Percentiles rank a stretch among this genome's conserved stretches.
These are phyloP conservation scores for Chunga burmeisteri DNA, from an alignment of 2,113 vertebrate genomes.

Conservation along the genomic window DNA sequence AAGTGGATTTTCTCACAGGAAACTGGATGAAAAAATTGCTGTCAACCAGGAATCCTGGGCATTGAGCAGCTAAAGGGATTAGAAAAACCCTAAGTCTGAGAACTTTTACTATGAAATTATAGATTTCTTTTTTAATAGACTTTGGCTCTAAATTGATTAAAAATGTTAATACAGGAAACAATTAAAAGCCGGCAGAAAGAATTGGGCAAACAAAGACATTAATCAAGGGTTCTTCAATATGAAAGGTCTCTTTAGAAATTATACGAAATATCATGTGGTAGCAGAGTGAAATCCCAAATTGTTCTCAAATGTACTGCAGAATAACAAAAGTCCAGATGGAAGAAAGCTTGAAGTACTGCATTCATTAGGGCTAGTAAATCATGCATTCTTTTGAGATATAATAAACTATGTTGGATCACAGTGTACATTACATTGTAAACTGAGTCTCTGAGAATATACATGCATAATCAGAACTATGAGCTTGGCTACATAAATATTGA, in stretches of 20 bases:
- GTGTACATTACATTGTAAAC: conserved; percentile 27
- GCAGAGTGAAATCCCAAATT: conserved; percentile 12
- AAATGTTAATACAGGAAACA: conserved; percentile 51
- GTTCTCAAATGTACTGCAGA: conserved; percentile 21
- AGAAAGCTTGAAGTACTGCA: conserved; percentile 28
- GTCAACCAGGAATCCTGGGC: conserved; percentile 27
- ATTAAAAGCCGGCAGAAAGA: conserved; percentile 36
- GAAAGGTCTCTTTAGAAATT: conserved; percentile 43
- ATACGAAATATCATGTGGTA: background rate
- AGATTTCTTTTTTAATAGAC: conserved; percentile 49
- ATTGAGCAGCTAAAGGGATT: conserved; percentile 31
- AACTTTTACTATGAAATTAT: conserved; percentile 17
- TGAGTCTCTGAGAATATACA: conserved; percentile 16
- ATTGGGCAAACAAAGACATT: conserved; percentile 50
- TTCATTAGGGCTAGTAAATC: conserved; percentile 38
- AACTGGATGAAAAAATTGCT: conserved; percentile 4
- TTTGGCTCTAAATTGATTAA: conserved; percentile 52
- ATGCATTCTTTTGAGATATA: conserved; percentile 51
- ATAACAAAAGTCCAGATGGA: conserved; percentile 55
- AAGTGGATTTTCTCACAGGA: conserved; percentile 13
- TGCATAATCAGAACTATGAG: background rate
- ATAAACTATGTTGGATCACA: conserved; percentile 37
- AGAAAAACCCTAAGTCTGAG: background rate
- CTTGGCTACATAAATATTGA: conserved; percentile 1
- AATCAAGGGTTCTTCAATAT: conserved; percentile 46